phyloP scores from a whole-genome alignment of 1,140 invertebrate genomes.

The Chironomus striatipennis region DNA sequence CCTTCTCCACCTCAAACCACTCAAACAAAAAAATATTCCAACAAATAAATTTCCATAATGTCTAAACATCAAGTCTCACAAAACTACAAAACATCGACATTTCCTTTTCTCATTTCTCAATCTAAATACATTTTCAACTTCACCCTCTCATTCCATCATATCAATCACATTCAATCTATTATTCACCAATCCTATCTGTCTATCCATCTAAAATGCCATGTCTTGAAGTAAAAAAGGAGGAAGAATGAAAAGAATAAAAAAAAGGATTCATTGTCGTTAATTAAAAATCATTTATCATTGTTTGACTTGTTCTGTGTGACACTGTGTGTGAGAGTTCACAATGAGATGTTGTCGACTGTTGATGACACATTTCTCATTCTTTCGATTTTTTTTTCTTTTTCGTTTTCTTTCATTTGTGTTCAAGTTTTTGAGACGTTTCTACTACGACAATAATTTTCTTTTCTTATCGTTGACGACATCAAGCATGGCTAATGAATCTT shows the following conservation, averaged over 20 bases:
- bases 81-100: no score
- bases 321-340: background rate
- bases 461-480: background rate
- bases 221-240: background rate
- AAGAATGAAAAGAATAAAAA: background rate
- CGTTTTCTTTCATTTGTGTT: background rate
- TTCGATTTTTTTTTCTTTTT: background rate
- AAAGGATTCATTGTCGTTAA: constrained; percentile 12
- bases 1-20: no score
- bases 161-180: no score
- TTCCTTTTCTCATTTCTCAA: background rate
- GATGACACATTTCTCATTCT: constrained; percentile 11
- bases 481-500: background rate
- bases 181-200: no score
- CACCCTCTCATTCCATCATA: no score
- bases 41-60: no score
- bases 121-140: background rate
- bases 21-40: no score
- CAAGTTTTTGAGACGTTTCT: no score
- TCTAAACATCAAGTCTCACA: no score
- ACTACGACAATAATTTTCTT: no score
- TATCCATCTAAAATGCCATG: background rate
- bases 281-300: constrained; percentile 15
- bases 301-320: background rate
- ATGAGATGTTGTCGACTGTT: constrained; percentile 1